Percentiles rank a stretch among this genome's conserved stretches.
These are phyloP conservation scores for Xenopus laevis DNA, from an alignment of 2,113 vertebrate genomes.

Conservation along the genomic window DNA sequence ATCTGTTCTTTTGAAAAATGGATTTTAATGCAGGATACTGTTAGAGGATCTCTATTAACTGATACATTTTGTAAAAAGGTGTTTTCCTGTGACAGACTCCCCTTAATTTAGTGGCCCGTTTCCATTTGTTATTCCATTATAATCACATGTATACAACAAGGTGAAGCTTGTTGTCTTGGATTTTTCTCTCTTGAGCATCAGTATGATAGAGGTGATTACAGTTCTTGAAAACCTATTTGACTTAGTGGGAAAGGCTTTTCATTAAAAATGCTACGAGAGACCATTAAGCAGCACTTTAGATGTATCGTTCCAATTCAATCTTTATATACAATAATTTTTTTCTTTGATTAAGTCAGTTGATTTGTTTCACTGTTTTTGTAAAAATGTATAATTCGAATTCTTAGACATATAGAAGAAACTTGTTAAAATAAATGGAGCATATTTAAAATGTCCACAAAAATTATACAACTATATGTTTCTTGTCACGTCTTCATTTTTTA, in stretches of 20 bases:
- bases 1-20: too few relatives aligned
- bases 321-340: constrained; percentile 26
- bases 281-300: constrained; percentile 26
- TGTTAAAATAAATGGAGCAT: too few relatives aligned
- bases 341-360: constrained; percentile 19
- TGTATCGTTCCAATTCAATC: constrained; percentile 20
- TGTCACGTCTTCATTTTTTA: too few relatives aligned
- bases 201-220: constrained; percentile 27
- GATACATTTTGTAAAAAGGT: too few relatives aligned
- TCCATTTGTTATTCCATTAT: too few relatives aligned
- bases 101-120: too few relatives aligned
- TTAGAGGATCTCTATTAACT: too few relatives aligned
- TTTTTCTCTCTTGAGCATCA: constrained; percentile 2
- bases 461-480: not conserved
- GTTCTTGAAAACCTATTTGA: constrained; percentile 35
- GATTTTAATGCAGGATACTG: too few relatives aligned
- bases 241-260: constrained; percentile 39
- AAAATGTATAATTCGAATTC: not conserved
- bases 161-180: too few relatives aligned
- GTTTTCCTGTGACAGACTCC: too few relatives aligned
- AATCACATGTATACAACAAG: too few relatives aligned
- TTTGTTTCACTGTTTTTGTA: not conserved
- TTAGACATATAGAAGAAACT: too few relatives aligned
- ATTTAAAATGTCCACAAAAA: not conserved
- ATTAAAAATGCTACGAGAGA: constrained; percentile 39